Evolutionary conservation across 37 sponge, comb jelly and placozoan species (phyloP).

Genomic region (Ephydatia muelleri): DNA sequence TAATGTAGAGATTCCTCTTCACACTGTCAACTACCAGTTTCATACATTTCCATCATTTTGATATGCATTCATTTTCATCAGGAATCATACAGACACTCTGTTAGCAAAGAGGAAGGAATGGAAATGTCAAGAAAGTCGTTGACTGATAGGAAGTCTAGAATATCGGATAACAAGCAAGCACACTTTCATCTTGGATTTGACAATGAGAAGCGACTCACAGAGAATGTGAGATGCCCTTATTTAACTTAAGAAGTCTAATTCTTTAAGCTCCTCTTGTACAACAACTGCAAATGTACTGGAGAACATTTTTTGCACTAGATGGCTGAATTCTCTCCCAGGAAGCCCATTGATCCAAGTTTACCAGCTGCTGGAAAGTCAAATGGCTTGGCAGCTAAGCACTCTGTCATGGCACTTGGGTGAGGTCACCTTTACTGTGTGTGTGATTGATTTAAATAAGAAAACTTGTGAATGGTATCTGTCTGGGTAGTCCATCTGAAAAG

Average conservation of each 20-base stretch:
- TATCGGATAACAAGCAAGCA: slow-evolving; percentile 61
- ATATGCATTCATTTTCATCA: too few relatives aligned
- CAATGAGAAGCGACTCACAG: slow-evolving; percentile 6
- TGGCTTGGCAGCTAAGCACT: slow-evolving; percentile 32
- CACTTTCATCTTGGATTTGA: slow-evolving; percentile 80
- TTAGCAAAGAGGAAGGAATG: slow-evolving; percentile 16
- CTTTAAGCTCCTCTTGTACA: background rate
- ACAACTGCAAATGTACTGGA: background rate
- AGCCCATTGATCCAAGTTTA: slow-evolving; percentile 16
- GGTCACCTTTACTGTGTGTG: background rate
- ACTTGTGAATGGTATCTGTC: too few relatives aligned
- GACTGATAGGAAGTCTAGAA: slow-evolving; percentile 39
- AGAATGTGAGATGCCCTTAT: slow-evolving; percentile 37
- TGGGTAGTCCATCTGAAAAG: too few relatives aligned
- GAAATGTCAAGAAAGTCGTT: background rate
- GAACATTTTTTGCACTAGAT: slow-evolving; percentile 15
- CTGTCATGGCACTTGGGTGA: slow-evolving; percentile 50
- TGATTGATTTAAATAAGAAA: too few relatives aligned
- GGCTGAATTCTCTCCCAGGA: slow-evolving; percentile 37
- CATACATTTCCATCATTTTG: too few relatives aligned
- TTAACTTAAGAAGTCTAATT: background rate
- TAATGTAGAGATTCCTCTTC: too few relatives aligned
- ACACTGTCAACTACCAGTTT: too few relatives aligned
- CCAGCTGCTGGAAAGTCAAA: slow-evolving; percentile 49
- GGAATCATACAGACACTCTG: too few relatives aligned